Percentiles rank a stretch among this genome's conserved stretches.
These are phyloP conservation scores for Sarcophaga rosellei DNA, from an alignment of 2,888 invertebrate species.

Conservation along the genomic window DNA sequence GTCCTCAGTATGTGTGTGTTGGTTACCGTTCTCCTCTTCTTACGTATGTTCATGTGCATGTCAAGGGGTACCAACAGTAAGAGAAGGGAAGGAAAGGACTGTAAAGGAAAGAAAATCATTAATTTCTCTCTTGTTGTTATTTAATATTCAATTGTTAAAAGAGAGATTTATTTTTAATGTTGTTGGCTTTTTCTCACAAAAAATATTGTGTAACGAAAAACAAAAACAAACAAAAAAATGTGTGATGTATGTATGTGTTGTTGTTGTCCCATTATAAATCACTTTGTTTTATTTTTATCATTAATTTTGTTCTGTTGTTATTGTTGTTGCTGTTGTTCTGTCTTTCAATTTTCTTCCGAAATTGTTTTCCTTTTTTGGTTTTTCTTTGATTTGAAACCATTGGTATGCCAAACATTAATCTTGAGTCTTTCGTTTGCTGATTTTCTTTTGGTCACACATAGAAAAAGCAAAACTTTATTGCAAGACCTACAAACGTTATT, in stretches of 20 bases:
- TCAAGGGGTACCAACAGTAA: too few relatives aligned
- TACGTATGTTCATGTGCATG: neutral
- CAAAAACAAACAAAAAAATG: neutral
- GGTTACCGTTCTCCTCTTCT: neutral
- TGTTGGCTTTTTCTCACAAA: slow-evolving; percentile 18
- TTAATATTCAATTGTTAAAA: slow-evolving; percentile 60
- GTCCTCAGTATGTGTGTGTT: neutral
- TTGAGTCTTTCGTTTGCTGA: neutral
- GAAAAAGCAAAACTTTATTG: neutral
- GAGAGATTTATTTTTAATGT: slow-evolving; percentile 29
- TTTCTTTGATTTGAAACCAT: neutral
- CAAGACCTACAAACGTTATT: neutral
- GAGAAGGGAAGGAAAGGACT: neutral
- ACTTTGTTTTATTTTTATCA: slow-evolving; percentile 58
- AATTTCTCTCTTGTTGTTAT: slow-evolving; percentile 54
- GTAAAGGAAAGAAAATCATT: slow-evolving; percentile 45
- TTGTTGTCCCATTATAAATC: slow-evolving; percentile 64
- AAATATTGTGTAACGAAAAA: neutral
- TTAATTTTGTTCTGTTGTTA: neutral
- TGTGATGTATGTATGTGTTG: too few relatives aligned
- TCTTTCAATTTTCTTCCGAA: neutral
- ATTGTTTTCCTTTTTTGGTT: neutral
- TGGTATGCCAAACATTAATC: slow-evolving; percentile 51
- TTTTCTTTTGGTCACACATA: neutral
- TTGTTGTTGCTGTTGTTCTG: neutral